A percentile compares a stretch with the other conserved stretches of the same genome.
These are phyloP conservation scores for Parotocinclus haroldoi DNA, from an alignment of 2,797 vertebrate species.

Conservation along the genomic window DNA sequence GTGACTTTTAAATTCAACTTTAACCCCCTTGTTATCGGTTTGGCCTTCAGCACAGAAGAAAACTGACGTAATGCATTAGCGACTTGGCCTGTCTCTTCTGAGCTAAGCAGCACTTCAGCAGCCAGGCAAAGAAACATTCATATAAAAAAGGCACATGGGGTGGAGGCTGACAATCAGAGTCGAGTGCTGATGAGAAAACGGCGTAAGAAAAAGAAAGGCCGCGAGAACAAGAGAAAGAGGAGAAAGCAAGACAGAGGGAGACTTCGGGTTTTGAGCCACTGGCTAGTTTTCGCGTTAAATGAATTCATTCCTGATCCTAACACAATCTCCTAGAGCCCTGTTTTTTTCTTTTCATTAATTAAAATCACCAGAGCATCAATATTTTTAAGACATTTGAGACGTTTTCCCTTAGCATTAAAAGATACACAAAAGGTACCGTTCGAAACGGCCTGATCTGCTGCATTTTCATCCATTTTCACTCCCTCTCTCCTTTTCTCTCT, in stretches of 20 bases:
- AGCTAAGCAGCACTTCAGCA: slow-evolving; percentile 33
- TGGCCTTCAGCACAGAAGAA: slow-evolving; percentile 22
- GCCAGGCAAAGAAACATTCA: slow-evolving; percentile 25
- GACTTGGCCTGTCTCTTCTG: slow-evolving; percentile 23
- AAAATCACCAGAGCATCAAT: no score
- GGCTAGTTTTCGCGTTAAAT: no score
- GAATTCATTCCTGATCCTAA: no score
- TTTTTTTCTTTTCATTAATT: no score
- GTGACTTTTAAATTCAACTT: no score
- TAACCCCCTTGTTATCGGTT: no score
- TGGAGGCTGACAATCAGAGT: slow-evolving; percentile 28
- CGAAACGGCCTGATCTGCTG: no score
- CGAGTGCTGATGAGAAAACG: slow-evolving; percentile 22
- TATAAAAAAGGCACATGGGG: slow-evolving; percentile 26
- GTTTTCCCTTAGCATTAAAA: no score
- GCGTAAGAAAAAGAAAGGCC: slow-evolving; percentile 27
- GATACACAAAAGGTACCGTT: no score
- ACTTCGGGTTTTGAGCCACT: slow-evolving; percentile 2
- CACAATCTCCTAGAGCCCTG: no score
- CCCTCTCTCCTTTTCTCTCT: slow-evolving; percentile 2
- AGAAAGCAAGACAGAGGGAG: slow-evolving; percentile 20
- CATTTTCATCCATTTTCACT: no score
- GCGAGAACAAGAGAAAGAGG: slow-evolving; percentile 23
- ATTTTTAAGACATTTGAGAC: no score
- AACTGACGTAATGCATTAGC: slow-evolving; percentile 7